Evolutionary conservation across 2,888 invertebrate species (phyloP).

Genomic region (Odontomyia ornata): DNA sequence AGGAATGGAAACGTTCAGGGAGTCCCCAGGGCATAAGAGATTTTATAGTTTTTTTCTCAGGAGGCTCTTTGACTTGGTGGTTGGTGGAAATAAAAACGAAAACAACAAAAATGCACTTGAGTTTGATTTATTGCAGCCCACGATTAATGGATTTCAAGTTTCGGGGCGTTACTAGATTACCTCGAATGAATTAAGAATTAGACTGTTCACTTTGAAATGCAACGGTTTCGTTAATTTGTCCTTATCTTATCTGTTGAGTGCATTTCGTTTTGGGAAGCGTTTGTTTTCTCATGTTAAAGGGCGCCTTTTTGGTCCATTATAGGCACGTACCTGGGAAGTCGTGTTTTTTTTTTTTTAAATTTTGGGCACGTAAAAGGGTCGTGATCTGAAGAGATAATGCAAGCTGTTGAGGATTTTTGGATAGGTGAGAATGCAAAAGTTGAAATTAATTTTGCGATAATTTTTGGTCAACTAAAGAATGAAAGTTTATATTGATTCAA

Average conservation of each 20-base stretch:
- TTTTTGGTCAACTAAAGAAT: too few species aligned
- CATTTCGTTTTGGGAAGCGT: not conserved
- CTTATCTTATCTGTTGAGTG: not conserved
- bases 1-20: too few species aligned
- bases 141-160: constrained; percentile 23
- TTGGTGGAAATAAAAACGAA: too few species aligned
- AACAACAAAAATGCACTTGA: constrained; percentile 22
- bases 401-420: too few species aligned
- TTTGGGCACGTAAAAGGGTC: too few species aligned
- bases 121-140: constrained; percentile 25
- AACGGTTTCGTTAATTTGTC: constrained; percentile 17
- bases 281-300: not conserved
- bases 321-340: not conserved
- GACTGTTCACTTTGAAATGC: constrained; percentile 8
- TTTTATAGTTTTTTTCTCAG: constrained; percentile 22
- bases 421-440: too few species aligned
- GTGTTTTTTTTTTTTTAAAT: too few species aligned
- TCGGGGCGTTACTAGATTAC: constrained; percentile 14
- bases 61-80: not conserved
- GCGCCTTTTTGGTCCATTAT: not conserved
- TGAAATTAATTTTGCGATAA: too few species aligned
- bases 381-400: too few species aligned
- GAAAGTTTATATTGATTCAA: too few species aligned
- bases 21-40: constrained; percentile 3
- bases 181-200: constrained; percentile 28